Percentiles rank a stretch among this genome's conserved stretches.
phyloP scores from a whole-genome alignment of 2,797 vertebrate genomes.

The Nasua narica region DNA sequence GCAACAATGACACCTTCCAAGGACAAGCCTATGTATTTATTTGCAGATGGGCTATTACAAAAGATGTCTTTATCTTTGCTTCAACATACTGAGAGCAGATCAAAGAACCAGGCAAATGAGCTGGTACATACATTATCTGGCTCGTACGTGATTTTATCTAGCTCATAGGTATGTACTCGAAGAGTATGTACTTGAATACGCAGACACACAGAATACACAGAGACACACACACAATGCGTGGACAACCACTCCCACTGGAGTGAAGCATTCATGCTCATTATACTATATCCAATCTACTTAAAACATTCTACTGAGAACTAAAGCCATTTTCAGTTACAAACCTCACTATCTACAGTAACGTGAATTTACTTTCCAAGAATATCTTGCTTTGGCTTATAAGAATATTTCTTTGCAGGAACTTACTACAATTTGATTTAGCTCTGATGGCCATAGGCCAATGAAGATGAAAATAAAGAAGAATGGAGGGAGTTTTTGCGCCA shows the following conservation, averaged over 20 bases:
- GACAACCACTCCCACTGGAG: not conserved
- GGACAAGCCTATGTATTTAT: not conserved
- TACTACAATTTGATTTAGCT: not conserved
- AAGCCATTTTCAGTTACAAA: not conserved
- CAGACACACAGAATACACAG: not conserved
- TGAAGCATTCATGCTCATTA: not conserved
- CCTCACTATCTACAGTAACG: not conserved
- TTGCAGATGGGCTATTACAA: not conserved
- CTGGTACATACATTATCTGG: not conserved
- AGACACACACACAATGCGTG: not conserved
- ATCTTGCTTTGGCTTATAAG: not conserved
- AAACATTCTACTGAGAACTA: not conserved
- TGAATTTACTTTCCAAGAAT: not conserved
- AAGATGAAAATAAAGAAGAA: not conserved
- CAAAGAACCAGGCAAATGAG: not conserved
- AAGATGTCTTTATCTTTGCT: not conserved
- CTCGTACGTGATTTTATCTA: not conserved
- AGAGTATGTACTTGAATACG: not conserved
- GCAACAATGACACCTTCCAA: not conserved
- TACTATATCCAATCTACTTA: not conserved
- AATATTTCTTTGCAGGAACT: not conserved
- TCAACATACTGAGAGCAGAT: not conserved
- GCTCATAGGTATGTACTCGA: not conserved
- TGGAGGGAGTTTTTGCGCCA: not conserved
- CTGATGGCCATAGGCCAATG: not conserved